phyloP scores from a whole-genome alignment of 1,140 invertebrate genomes.

The Oscheius sp. region DNA sequence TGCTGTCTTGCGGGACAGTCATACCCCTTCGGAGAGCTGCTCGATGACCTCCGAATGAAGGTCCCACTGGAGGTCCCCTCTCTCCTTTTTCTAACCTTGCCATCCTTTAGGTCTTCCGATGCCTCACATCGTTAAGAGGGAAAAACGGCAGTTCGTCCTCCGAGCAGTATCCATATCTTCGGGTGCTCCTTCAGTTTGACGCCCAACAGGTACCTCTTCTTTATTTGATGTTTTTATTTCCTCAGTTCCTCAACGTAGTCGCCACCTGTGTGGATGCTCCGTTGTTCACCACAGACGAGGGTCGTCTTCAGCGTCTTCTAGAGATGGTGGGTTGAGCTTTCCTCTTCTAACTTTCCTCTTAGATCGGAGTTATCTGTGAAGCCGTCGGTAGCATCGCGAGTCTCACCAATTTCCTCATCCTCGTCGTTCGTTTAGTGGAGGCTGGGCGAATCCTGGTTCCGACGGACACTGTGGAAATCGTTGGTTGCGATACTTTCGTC shows the following conservation, averaged over 20 bases:
- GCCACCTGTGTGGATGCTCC: constrained; percentile 51
- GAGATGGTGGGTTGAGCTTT: constrained; percentile 18
- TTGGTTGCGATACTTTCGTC: background rate
- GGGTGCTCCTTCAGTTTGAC: constrained; percentile 79
- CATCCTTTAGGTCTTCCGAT: constrained; percentile 32
- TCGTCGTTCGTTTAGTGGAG: background rate
- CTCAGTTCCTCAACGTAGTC: constrained; percentile 77
- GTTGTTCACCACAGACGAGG: constrained; percentile 44
- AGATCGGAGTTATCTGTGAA: constrained; percentile 2
- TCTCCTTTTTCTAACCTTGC: constrained; percentile 34
- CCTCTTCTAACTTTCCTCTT: background rate
- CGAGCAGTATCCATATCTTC: constrained; percentile 61
- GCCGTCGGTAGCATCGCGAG: background rate
- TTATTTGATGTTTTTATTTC: background rate
- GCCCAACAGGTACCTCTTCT: constrained; percentile 66
- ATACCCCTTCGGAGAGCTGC: constrained; percentile 82
- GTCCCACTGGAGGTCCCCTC: constrained; percentile 71
- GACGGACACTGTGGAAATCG: constrained; percentile 12
- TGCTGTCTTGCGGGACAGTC: constrained; percentile 86
- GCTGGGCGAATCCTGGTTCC: background rate
- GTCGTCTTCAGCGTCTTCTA: constrained; percentile 38
- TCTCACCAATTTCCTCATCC: background rate
- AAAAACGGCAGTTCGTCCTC: constrained; percentile 14
- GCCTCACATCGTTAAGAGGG: constrained; percentile 25
- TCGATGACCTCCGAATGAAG: constrained; percentile 69